phyloP scores from a whole-genome alignment of 2,113 vertebrate species.

The Gallinago media region DNA sequence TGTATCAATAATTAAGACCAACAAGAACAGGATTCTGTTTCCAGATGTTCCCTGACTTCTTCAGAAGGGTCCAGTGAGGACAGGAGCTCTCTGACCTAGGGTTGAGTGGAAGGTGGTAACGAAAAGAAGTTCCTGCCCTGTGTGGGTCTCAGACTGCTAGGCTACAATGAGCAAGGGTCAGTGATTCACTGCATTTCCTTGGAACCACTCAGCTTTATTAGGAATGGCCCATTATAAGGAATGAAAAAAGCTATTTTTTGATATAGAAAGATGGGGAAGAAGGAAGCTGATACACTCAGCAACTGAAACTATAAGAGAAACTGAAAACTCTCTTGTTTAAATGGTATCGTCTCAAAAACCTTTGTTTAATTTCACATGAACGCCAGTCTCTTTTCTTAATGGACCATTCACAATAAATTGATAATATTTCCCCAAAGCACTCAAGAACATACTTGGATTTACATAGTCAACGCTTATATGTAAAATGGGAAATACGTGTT shows the following conservation, averaged over 20 bases:
- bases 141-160: neutral
- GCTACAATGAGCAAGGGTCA: neutral
- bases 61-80: neutral
- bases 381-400: neutral
- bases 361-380: neutral
- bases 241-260: neutral
- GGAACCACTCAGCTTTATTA: neutral
- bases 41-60: neutral
- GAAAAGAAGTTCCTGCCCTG: neutral
- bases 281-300: neutral
- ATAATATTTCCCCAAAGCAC: neutral
- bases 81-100: neutral
- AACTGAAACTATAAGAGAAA: neutral
- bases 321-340: neutral
- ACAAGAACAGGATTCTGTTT: neutral
- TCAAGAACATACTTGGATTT: neutral
- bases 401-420: neutral
- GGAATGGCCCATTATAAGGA: neutral
- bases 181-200: neutral
- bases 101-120: fast-evolving
- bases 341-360: neutral
- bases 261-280: neutral
- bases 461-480: neutral
- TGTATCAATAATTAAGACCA: neutral
- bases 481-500: neutral